Evolutionary conservation across 1,140 invertebrate species (phyloP).

Genomic region (Nasonia giraulti): DNA sequence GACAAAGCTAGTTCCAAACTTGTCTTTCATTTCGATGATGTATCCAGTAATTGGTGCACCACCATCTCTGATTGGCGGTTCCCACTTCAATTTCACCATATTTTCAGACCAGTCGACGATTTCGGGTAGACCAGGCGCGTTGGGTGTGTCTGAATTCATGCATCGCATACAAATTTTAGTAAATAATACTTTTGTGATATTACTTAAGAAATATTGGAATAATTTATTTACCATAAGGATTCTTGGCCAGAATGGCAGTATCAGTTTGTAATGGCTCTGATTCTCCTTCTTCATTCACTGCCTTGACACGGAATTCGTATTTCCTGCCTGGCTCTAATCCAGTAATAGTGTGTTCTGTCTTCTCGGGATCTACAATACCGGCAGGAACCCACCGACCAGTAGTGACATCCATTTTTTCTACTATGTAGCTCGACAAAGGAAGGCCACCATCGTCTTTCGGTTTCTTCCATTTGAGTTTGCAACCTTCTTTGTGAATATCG

Average conservation of each 20-base stretch:
- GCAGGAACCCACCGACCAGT: slow-evolving; percentile 92
- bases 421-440: slow-evolving; percentile 90
- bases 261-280: slow-evolving; percentile 94
- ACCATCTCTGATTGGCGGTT: slow-evolving; percentile 94
- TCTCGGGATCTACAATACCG: slow-evolving; percentile 90
- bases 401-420: slow-evolving; percentile 94
- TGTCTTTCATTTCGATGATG: slow-evolving; percentile 91
- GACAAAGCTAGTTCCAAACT: slow-evolving; percentile 79
- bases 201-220: background rate
- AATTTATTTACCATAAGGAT: slow-evolving; percentile 87
- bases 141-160: slow-evolving; percentile 81
- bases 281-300: slow-evolving; percentile 96
- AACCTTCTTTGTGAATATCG: slow-evolving; percentile 95
- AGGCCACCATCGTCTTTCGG: slow-evolving; percentile 96
- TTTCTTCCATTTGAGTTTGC: slow-evolving; percentile 96
- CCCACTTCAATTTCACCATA: slow-evolving; percentile 96
- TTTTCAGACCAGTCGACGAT: slow-evolving; percentile 95
- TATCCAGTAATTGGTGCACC: slow-evolving; percentile 97
- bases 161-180: background rate
- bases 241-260: slow-evolving; percentile 91
- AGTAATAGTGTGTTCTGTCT: slow-evolving; percentile 89
- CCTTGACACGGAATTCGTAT: slow-evolving; percentile 96
- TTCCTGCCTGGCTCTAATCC: slow-evolving; percentile 93
- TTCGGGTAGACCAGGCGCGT: slow-evolving; percentile 92
- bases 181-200: background rate